Evolutionary conservation across 2,797 vertebrate genomes (phyloP).

Genomic region (Myoxocephalus aenaeus): DNA sequence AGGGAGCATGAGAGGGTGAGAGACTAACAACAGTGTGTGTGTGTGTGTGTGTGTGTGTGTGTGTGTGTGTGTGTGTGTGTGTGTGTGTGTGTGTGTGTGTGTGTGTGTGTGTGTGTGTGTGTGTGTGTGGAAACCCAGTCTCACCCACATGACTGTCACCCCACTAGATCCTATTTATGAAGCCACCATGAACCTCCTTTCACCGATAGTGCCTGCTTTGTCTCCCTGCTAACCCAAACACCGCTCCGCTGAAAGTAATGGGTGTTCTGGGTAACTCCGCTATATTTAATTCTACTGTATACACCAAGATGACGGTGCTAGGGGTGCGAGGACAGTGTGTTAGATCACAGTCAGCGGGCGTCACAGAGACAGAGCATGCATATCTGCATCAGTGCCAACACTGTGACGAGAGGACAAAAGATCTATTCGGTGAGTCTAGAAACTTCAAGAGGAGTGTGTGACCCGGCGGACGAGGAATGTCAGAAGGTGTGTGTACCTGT

Average conservation of each 20-base stretch:
- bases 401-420: not conserved
- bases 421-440: conserved; percentile 11
- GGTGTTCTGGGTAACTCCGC: conserved; percentile 5
- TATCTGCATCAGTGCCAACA: conserved; percentile 14
- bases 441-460: not conserved
- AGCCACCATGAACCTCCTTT: conserved; percentile 20
- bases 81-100: too few species aligned
- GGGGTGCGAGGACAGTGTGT: conserved; percentile 4
- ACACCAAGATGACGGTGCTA: conserved; percentile 33
- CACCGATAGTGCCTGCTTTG: not conserved
- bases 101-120: too few species aligned
- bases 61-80: not conserved
- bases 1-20: not conserved
- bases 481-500: not conserved
- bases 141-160: conserved; percentile 16
- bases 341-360: conserved; percentile 29
- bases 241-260: not conserved
- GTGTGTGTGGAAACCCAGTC: not conserved
- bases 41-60: not conserved
- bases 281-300: conserved; percentile 22
- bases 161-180: conserved; percentile 28
- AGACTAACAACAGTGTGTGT: not conserved
- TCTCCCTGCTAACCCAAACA: conserved; percentile 53
- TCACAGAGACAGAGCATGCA: conserved; percentile 30
- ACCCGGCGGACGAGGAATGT: conserved; percentile 25